These are phyloP conservation scores for Papilio xuthus DNA, from an alignment of 1,140 invertebrate species.

Conservation along the genomic window DNA sequence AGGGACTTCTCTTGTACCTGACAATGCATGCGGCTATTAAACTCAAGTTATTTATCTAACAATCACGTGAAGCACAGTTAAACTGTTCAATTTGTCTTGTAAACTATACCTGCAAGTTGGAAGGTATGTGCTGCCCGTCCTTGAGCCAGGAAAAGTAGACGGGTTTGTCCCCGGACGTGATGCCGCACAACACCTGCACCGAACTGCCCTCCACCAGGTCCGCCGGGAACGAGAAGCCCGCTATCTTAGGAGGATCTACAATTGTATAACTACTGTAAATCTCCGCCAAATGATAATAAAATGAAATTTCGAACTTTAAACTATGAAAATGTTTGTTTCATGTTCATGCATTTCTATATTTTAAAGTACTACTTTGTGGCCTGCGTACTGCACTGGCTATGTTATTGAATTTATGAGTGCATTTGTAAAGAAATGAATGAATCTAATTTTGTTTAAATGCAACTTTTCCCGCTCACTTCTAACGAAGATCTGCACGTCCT, in stretches of 20 bases:
- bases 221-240: slow-evolving; percentile 89
- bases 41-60: not conserved
- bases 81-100: slow-evolving; percentile 12
- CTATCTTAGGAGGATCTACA: slow-evolving; percentile 88
- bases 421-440: too few species aligned
- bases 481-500: slow-evolving; percentile 88
- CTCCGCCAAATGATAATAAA: too few species aligned
- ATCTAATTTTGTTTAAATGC: too few species aligned
- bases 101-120: slow-evolving; percentile 83
- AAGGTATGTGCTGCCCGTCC: slow-evolving; percentile 87
- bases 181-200: slow-evolving; percentile 93
- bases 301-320: too few species aligned
- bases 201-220: slow-evolving; percentile 93
- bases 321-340: too few species aligned
- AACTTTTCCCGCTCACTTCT: slow-evolving; percentile 84
- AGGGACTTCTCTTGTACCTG: slow-evolving; percentile 86
- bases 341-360: too few species aligned
- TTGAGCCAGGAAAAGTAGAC: slow-evolving; percentile 94
- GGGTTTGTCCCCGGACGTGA: slow-evolving; percentile 95
- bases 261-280: slow-evolving; percentile 20
- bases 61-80: not conserved
- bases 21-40: not conserved
- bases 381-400: too few species aligned
- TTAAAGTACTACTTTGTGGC: too few species aligned
- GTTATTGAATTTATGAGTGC: too few species aligned